Percentiles rank a stretch among this genome's conserved stretches.
Evolutionary conservation across 2,797 vertebrate species (phyloP).

Genomic region (Trichosurus vulpecula): DNA sequence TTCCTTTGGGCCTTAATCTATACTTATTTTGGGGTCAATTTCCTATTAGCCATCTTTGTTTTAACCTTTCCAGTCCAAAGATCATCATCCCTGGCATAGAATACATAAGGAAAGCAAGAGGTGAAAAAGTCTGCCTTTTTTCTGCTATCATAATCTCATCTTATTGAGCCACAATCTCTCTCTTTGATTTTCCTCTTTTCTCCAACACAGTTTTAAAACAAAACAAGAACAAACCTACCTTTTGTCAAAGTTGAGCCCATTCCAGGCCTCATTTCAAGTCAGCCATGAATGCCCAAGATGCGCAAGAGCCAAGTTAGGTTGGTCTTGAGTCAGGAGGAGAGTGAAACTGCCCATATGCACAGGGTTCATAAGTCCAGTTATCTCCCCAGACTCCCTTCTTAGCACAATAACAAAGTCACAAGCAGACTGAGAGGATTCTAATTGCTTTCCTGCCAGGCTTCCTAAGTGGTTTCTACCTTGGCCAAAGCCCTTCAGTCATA

Average conservation of each 20-base stretch:
- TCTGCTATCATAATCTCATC: background rate
- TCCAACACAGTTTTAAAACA: background rate
- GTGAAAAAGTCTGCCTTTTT: background rate
- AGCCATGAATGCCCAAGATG: background rate
- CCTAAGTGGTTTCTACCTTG: background rate
- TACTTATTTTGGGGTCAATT: background rate
- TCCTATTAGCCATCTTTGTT: background rate
- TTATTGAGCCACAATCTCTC: background rate
- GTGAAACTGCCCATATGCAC: background rate
- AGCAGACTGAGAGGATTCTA: background rate
- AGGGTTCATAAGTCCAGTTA: background rate
- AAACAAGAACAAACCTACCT: background rate
- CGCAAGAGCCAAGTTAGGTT: background rate
- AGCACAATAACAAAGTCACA: background rate
- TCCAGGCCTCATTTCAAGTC: background rate
- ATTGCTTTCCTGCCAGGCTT: background rate
- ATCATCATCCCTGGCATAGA: background rate
- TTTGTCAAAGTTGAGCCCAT: background rate
- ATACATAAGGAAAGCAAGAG: background rate
- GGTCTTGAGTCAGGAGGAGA: background rate
- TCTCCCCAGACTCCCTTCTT: background rate
- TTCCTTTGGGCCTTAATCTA: background rate
- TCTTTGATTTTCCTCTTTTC: background rate
- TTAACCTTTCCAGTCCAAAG: background rate
- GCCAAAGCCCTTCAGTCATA: background rate